Conservation (phyloP, 2,888 invertebrate genomes). For the Carcina quercana region DNA sequence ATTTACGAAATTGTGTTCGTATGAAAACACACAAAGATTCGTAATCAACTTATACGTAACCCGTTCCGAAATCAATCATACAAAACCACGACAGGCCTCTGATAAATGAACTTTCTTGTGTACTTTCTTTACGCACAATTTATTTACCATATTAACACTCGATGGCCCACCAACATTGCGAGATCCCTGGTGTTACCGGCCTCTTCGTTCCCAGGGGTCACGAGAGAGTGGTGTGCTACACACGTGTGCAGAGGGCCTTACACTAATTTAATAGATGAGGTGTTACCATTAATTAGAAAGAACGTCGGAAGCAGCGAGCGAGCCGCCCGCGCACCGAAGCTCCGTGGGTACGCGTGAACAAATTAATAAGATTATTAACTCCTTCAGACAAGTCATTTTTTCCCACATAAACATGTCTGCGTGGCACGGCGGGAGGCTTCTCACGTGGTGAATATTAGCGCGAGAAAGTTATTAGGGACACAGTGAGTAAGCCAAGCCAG, state of each 20-base stretch:
- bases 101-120: constrained; percentile 69
- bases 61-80: constrained; percentile 35
- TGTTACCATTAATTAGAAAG: constrained; percentile 73
- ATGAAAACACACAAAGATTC: too few relatives aligned
- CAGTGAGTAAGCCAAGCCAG: too few relatives aligned
- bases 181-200: constrained; percentile 25
- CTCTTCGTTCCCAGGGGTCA: constrained; percentile 25
- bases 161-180: constrained; percentile 31
- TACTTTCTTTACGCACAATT: constrained; percentile 67
- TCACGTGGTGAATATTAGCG: too few relatives aligned
- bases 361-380: constrained; percentile 72
- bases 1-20: too few relatives aligned
- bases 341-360: constrained; percentile 55
- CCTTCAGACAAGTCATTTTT: constrained; percentile 68
- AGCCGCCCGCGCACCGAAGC: too few relatives aligned
- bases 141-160: constrained; percentile 62
- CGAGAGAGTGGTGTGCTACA: constrained; percentile 36
- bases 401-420: constrained; percentile 27
- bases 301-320: constrained; percentile 62
- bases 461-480: too few relatives aligned
- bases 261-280: constrained; percentile 73
- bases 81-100: constrained; percentile 36
- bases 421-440: too few relatives aligned
- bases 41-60: constrained; percentile 18
- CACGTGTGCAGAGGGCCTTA: constrained; percentile 57